Percentiles rank a stretch among this genome's conserved stretches.
phyloP scores from a whole-genome alignment of 2,113 vertebrate genomes.

The Pomatorhinus ruficollis region DNA sequence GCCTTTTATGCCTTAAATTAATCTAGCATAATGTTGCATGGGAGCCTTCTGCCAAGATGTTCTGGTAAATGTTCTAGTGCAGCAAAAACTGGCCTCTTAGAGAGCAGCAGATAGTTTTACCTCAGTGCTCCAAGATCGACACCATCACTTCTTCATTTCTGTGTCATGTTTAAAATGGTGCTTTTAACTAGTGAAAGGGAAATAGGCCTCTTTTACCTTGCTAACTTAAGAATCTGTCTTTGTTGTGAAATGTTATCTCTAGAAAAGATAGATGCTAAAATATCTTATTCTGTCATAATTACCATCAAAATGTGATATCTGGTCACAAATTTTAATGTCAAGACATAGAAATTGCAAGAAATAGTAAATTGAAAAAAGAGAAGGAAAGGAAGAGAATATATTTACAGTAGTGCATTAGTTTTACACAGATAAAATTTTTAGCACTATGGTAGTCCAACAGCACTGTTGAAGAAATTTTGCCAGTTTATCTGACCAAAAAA shows the following conservation, averaged over 20 bases:
- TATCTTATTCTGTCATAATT: neutral
- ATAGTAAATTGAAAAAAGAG: neutral
- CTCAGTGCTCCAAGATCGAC: rapidly evolving
- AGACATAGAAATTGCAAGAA: neutral
- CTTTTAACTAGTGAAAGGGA: neutral
- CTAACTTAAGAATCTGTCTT: neutral
- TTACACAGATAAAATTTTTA: neutral
- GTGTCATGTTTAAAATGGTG: neutral
- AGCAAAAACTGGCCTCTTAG: neutral
- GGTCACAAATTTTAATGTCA: neutral
- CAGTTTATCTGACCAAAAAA: neutral
- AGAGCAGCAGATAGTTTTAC: neutral
- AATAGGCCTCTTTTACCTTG: neutral
- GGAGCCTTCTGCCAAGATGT: neutral
- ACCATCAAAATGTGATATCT: neutral
- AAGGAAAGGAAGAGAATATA: neutral
- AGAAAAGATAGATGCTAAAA: neutral
- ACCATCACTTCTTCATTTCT: neutral
- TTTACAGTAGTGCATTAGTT: neutral
- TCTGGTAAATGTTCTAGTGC: neutral
- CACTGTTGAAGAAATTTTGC: neutral
- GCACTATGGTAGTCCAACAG: neutral
- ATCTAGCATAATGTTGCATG: neutral
- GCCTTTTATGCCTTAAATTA: constrained; percentile 5
- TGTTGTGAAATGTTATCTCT: neutral